Evolutionary conservation across 2,113 vertebrate genomes (phyloP).

Genomic region (Zosterops hypoxanthus): DNA sequence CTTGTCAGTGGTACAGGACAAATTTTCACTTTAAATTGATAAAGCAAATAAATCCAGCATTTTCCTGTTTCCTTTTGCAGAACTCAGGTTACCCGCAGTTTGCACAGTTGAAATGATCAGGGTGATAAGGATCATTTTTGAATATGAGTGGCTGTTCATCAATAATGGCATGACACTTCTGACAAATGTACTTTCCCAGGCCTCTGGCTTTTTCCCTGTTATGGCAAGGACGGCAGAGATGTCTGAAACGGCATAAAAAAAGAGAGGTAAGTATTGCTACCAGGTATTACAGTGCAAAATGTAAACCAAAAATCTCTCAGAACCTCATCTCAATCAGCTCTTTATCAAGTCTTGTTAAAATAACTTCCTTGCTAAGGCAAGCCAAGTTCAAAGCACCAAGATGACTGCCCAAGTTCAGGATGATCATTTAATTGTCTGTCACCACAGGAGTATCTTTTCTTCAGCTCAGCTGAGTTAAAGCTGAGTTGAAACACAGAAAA

Average conservation of each 20-base stretch:
- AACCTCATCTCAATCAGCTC: background rate
- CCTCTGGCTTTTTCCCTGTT: constrained; percentile 94
- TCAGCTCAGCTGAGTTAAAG: background rate
- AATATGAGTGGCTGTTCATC: constrained; percentile 95
- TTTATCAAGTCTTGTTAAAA: background rate
- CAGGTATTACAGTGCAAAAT: background rate
- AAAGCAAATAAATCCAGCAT: background rate
- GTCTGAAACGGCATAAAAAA: constrained; percentile 74
- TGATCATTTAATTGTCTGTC: background rate
- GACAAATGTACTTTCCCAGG: constrained; percentile 96
- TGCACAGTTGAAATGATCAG: constrained; percentile 98
- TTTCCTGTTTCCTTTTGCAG: background rate
- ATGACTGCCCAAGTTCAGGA: background rate
- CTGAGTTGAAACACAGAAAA: background rate
- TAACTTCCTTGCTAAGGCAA: background rate
- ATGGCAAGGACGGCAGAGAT: constrained; percentile 95
- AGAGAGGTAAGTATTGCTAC: background rate
- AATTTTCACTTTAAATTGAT: background rate
- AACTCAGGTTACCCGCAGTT: constrained; percentile 90
- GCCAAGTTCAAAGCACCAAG: background rate
- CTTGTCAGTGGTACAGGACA: background rate
- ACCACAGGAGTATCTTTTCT: background rate
- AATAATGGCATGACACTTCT: constrained; percentile 97
- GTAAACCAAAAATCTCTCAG: background rate
- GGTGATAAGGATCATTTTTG: constrained; percentile 97